phyloP scores from a whole-genome alignment of 2,113 vertebrate species.

The Isurus oxyrinchus region DNA sequence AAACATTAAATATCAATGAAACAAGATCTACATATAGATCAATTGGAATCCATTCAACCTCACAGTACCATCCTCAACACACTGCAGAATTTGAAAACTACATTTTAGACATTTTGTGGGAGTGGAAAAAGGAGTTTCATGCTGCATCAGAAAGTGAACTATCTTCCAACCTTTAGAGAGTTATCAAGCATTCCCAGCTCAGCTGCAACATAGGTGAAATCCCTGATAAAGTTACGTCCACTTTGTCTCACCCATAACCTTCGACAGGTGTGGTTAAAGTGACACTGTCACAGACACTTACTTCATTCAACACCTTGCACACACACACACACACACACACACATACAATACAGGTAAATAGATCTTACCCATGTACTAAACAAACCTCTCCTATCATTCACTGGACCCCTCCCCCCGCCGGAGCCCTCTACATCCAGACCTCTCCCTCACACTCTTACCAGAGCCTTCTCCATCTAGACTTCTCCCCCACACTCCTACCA shows the following conservation, averaged over 20 bases:
- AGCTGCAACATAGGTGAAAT: not conserved
- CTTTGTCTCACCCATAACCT: not conserved
- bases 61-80: not conserved
- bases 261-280: not conserved
- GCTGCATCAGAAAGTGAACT: not conserved
- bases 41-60: not conserved
- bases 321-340: not conserved
- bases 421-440: no score
- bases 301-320: not conserved
- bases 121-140: not conserved
- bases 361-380: not conserved
- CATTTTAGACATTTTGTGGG: not conserved
- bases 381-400: not conserved
- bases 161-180: not conserved
- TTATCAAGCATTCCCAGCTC: not conserved
- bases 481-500: not conserved
- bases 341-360: not conserved
- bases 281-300: not conserved
- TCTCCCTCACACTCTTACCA: not conserved
- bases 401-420: no score
- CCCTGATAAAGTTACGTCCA: not conserved
- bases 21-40: not conserved
- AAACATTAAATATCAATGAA: not conserved
- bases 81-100: not conserved
- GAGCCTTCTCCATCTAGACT: not conserved